Evolutionary conservation across 2,888 invertebrate species (phyloP), one percentile per base, ranked within the genome.

Genomic region (Hemistola chrysoprasaria): DNA sequence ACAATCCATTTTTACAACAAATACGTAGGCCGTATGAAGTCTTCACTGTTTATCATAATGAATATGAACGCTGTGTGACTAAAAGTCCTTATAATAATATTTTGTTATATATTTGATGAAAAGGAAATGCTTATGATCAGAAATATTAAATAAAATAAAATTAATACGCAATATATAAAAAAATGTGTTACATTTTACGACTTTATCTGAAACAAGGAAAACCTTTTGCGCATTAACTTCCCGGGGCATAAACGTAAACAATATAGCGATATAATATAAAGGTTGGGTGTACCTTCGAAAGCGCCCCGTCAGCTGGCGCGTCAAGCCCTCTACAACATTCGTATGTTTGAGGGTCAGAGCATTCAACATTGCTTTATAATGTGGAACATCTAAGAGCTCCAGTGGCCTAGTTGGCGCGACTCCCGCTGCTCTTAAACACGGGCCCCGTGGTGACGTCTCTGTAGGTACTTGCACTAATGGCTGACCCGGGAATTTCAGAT

Each of bases 381-480:
- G 48, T 44, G 38, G 29, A 38, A 26, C 38, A 29, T 35, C 45
- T 29, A 52, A 51, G 51, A 55, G 71, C 58, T 60, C 70, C 70
- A 71, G 69, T 78, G 78, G 72, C 77, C 76, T 72, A 78, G 74
- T 79, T 80, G 79, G 79, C 79, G 62, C 65, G 59, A 35, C 33
- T 50, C 54, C 48, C 58, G 47, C 62, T 23, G 59, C 68, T 59
- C 71, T 71, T 63, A 62, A 68, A 65, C 66, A 70, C 68, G 70
- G 52, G 46, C n/a, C n/a, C n/a, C n/a, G 40, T 46, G 31, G 65
- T 72, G 74, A 75, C 74, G 72, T 72, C 74, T 74, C 63, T 54
- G 56, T n/a, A n/a, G n/a, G n/a, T 67, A 62, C 69, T 70, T 65
- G 67, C 65, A 64, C 74, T 75, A 76, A 72, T 76, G 74, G 75